phyloP scores from a whole-genome alignment of 2,113 vertebrate species.

The Lonchura striata region DNA sequence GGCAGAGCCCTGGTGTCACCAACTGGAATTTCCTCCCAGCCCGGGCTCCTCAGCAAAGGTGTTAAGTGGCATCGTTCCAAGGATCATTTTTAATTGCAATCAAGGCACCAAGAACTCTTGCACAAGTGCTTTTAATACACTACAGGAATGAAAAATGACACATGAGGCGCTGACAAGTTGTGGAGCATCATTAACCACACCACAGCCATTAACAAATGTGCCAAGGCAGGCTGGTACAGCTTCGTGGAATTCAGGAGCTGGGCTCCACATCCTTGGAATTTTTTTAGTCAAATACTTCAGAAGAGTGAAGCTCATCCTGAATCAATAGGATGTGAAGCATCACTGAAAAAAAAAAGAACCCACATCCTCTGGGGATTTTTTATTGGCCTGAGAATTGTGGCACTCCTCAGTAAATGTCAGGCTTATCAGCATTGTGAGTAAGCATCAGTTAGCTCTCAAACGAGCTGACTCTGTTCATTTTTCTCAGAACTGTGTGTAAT shows the following conservation, averaged over 20 bases:
- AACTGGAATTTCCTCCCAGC: not conserved
- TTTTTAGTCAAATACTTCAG: not conserved
- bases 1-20: not conserved
- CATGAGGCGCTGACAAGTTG: not conserved
- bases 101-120: slow-evolving; percentile 5
- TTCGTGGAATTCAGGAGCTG: not conserved
- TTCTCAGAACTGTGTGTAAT: slow-evolving; percentile 52
- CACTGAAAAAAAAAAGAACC: not conserved
- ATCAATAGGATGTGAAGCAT: slow-evolving; percentile 25
- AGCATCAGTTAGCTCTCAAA: slow-evolving; percentile 60
- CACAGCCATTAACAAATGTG: not conserved
- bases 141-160: slow-evolving; percentile 17
- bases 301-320: not conserved
- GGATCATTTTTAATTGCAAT: slow-evolving; percentile 36
- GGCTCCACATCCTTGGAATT: not conserved
- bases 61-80: not conserved
- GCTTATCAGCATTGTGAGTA: slow-evolving; percentile 55
- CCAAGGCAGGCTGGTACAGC: not conserved
- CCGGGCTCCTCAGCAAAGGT: not conserved
- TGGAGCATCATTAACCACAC: slow-evolving; percentile 28
- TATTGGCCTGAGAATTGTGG: slow-evolving; percentile 41
- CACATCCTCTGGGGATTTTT: not conserved
- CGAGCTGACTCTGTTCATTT: slow-evolving; percentile 57
- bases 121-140: slow-evolving; percentile 24
- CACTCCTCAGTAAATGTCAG: slow-evolving; percentile 55